phyloP scores from a whole-genome alignment of 2,888 invertebrate genomes.

The Acronicta aceris region DNA sequence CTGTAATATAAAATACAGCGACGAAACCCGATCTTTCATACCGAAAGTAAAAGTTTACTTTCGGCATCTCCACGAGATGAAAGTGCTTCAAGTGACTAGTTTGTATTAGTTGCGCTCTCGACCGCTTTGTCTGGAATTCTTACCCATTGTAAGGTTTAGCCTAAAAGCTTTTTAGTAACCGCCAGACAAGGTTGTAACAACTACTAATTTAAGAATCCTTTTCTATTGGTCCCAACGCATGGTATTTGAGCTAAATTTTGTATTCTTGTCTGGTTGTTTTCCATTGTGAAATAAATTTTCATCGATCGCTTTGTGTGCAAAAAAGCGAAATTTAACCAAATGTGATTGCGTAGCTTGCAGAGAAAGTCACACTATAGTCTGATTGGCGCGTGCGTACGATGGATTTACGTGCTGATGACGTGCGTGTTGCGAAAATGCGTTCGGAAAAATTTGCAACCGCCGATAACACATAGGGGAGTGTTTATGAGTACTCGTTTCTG shows the following conservation, averaged over 20 bases:
- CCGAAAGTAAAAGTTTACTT: slow-evolving; percentile 86
- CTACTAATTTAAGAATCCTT: slow-evolving; percentile 6
- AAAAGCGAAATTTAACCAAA: slow-evolving; percentile 78
- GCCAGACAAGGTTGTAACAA: slow-evolving; percentile 1
- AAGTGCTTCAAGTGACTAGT: slow-evolving; percentile 81
- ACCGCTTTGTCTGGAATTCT: slow-evolving; percentile 63
- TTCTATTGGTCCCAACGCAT: slow-evolving; percentile 32
- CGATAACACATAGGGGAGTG: slow-evolving; percentile 63
- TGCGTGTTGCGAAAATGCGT: slow-evolving; percentile 71
- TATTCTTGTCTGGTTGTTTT: slow-evolving; percentile 36
- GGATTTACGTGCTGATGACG: slow-evolving; percentile 74
- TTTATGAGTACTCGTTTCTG: slow-evolving; percentile 45
- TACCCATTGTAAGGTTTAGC: slow-evolving; percentile 44
- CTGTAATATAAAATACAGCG: slow-evolving; percentile 37
- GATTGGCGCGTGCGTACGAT: slow-evolving; percentile 66
- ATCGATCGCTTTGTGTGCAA: slow-evolving; percentile 63
- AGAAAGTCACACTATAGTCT: slow-evolving; percentile 74
- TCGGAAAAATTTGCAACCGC: slow-evolving; percentile 60
- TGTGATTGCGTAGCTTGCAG: slow-evolving; percentile 72
- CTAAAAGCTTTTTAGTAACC: slow-evolving; percentile 40
- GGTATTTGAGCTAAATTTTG: slow-evolving; percentile 17
- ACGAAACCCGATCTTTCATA: slow-evolving; percentile 65
- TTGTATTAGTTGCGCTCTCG: slow-evolving; percentile 85
- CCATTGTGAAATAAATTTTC: slow-evolving; percentile 40
- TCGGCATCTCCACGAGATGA: slow-evolving; percentile 83